A percentile compares a stretch with the other conserved stretches of the same genome.
phyloP scores from a whole-genome alignment of 2,113 vertebrate species.

The Meles meles region DNA sequence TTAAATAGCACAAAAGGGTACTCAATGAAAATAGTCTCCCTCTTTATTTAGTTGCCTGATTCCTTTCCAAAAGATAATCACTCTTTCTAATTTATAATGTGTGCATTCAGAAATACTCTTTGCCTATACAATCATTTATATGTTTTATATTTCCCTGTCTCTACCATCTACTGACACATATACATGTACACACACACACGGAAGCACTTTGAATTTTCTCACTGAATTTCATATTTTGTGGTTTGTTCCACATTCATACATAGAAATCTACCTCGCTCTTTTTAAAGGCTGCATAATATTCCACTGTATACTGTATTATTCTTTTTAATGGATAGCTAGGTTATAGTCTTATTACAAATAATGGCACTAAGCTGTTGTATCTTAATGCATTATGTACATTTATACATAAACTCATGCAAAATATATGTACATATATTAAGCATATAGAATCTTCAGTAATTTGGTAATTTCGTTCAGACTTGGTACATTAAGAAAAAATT shows the following conservation, averaged over 20 bases:
- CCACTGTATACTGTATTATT: background rate
- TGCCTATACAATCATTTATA: background rate
- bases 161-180: background rate
- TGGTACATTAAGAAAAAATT: background rate
- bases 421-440: background rate
- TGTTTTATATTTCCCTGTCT: background rate
- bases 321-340: background rate
- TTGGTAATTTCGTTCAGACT: background rate
- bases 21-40: background rate
- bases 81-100: background rate
- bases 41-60: background rate
- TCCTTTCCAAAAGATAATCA: background rate
- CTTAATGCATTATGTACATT: background rate
- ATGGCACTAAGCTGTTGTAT: background rate
- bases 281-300: background rate
- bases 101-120: background rate
- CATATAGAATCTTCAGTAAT: background rate
- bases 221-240: background rate
- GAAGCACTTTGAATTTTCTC: background rate
- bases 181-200: background rate
- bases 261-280: background rate
- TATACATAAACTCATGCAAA: background rate
- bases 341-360: background rate
- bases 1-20: background rate
- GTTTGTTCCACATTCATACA: background rate